Base-by-base conservation (phyloP, 2,888 invertebrate species). In the Agrochola lota region DNA sequence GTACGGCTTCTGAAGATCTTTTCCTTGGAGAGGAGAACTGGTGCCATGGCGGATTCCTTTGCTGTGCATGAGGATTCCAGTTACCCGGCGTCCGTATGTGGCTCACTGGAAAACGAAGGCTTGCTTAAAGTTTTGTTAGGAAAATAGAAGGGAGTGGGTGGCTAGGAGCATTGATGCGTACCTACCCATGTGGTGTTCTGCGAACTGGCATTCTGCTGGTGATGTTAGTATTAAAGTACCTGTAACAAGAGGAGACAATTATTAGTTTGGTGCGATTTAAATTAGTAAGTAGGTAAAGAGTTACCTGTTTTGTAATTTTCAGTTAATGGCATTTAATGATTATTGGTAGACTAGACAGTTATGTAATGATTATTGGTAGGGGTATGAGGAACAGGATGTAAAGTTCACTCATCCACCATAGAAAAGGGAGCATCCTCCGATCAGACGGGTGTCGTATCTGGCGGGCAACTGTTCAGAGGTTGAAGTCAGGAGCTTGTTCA, bases 131-230 rank as follows among this genome's bases (percentile, higher is more conserved):
- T 77, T 81, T 76, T 78, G 83, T 85, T 75, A 63, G 23, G 43
- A 9, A 64, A 23, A 46, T 63, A 43, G n/a, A 71, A 43, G 63
- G 30, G 17, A 66, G 9, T 60, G 75, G 59, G 30, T 64, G 71
- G 60, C 77, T 78, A 84, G 83, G 81, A 87, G 88, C 86, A 90
- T 91, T 95, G 96, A 96, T 96, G 96, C 96, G 91, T 96, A 96
- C 96, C 96, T 96, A 96, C 96, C 96, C 95, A 94, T 95, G 88
- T 96, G 96, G 90, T 93, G 95, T 84, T 87, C 93, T 86, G 91
- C 88, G 78, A 93, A 93, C 89, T 96, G 96, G 90, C 95, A 93
- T 93, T 86, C 89, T 86, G 91, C 89, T 73, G 90, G 89, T 59
- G 91, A 77, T 35, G 91, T 85, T 52, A 95, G 74, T 26, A 94